Percentiles rank a stretch among this genome's conserved stretches.
These are phyloP conservation scores for Labrus mixtus DNA, from an alignment of 2,113 vertebrate species.

Conservation along the genomic window DNA sequence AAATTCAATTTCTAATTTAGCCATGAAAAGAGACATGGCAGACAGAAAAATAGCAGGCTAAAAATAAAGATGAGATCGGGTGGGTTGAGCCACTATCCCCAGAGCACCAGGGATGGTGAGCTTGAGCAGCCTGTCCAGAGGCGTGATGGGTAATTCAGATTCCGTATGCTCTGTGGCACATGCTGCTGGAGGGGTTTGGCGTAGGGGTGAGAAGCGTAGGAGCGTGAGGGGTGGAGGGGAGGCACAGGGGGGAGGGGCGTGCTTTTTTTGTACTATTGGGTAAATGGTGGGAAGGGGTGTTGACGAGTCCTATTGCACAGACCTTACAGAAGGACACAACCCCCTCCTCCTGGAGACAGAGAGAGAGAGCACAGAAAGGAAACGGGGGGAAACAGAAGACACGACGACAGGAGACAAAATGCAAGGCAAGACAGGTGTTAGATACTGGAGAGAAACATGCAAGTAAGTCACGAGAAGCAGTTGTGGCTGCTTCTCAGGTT, in stretches of 20 bases:
- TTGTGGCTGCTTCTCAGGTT: conserved; percentile 44
- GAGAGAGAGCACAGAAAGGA: conserved; percentile 85
- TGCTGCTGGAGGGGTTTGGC: conserved; percentile 71
- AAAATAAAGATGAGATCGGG: conserved; percentile 68
- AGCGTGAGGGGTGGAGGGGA: conserved; percentile 40
- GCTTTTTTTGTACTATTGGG: conserved; percentile 66
- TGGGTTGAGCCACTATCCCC: conserved; percentile 60
- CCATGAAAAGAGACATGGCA: conserved; percentile 45
- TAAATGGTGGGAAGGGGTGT: conserved; percentile 69
- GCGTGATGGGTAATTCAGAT: conserved; percentile 72
- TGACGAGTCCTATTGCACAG: conserved; percentile 86
- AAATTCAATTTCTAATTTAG: conserved; percentile 52
- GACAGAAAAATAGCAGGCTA: conserved; percentile 38
- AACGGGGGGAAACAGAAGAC: conserved; percentile 71
- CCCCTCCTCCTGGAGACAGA: conserved; percentile 95
- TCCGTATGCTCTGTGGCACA: conserved; percentile 80
- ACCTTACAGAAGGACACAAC: conserved; percentile 99
- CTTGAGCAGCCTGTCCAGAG: conserved; percentile 66
- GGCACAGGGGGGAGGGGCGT: conserved; percentile 47
- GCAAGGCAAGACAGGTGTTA: conserved; percentile 80
- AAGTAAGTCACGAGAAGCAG: conserved; percentile 46
- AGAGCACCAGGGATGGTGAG: conserved; percentile 61
- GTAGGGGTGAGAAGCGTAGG: conserved; percentile 57
- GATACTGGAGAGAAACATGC: conserved; percentile 75
- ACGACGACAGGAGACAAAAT: conserved; percentile 88